Base-by-base conservation (phyloP, 53 echinoderm and acorn worm genomes). In the Stichopus horrens region DNA sequence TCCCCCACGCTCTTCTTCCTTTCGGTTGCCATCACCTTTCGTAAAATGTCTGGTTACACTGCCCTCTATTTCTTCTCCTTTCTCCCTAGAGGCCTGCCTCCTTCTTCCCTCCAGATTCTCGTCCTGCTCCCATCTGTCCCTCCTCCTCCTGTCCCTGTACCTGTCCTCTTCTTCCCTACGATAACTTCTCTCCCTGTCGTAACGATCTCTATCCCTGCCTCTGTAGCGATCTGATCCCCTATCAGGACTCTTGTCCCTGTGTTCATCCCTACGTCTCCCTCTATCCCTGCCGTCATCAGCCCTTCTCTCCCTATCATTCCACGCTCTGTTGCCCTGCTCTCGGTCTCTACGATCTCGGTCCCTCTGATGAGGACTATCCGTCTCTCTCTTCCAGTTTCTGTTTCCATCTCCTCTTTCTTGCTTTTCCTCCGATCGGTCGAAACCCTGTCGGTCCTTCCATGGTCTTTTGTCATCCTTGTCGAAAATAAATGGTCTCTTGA, bases 401-500 rank as follows among this genome's bases (percentile, higher is more conserved):
- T 74, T 53, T 10, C 73, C 23, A 19, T 22, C 59, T 74, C 19
- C 56, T 90, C 90, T 67, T 51, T 88, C 83, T 18, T 7, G 56
- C 58, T 58, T 79, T 57, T 82, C 51, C 86, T 55, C 57, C 59
- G 75, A 2, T 76, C 83, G 67, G 91, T 76, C 7, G 53, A 66
- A 77, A 57, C 58, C 8, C 74, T 6, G 13, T 53, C 20, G 73
- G 22, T 68, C 23, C 71, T 21, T 82, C 37, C 52, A 51, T 3
- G 51, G 8, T 23, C 57, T 74, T 13, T 88, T 52, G 5, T 79
- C 57, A 21, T 58, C 57, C 22, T 89, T 74, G 21, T 54, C 68
- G 18, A 92, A n/a, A 22, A 90, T 51, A 83, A 95, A 93, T 11
- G 95, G 98, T 79, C 86, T 93, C 86, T 90, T 96, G 88, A 96